These are phyloP conservation scores for Hypselothyrea guttata DNA, from an alignment of 2,888 invertebrate species.

Conservation along the genomic window DNA sequence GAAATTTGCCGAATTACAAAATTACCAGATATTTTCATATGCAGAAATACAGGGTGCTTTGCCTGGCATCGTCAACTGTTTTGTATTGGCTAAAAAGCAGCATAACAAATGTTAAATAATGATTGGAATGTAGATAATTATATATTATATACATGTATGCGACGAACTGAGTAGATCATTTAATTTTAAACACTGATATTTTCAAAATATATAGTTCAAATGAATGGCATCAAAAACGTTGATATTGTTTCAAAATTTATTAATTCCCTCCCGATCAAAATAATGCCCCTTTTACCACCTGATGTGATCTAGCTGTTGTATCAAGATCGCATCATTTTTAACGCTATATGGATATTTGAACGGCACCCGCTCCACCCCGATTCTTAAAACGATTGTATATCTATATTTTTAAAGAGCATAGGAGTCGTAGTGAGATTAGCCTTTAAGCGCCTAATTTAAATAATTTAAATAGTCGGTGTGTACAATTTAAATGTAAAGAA, in stretches of 20 bases:
- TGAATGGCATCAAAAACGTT: background rate
- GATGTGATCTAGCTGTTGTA: background rate
- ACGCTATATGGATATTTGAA: constrained; percentile 8
- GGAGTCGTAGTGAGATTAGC: constrained; percentile 71
- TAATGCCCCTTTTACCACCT: background rate
- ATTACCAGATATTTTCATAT: constrained; percentile 60
- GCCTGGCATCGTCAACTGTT: constrained; percentile 32
- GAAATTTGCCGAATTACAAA: constrained; percentile 30
- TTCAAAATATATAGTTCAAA: constrained; percentile 8
- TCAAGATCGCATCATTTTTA: background rate
- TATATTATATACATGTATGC: constrained; percentile 1
- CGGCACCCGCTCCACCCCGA: constrained; percentile 27
- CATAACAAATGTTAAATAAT: constrained; percentile 17
- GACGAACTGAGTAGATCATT: constrained; percentile 43
- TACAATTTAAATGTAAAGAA: constrained; percentile 58
- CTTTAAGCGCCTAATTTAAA: constrained; percentile 66
- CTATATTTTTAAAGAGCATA: constrained; percentile 43
- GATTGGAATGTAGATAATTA: constrained; percentile 31
- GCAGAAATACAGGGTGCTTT: constrained; percentile 50
- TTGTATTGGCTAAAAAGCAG: constrained; percentile 34
- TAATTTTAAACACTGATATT: background rate
- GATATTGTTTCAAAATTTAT: constrained; percentile 3
- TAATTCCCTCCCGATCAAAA: background rate
- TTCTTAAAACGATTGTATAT: constrained; percentile 33
- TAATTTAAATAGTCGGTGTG: constrained; percentile 66